phyloP scores from a whole-genome alignment of 2,113 vertebrate species.

The Platysternon megacephalum region DNA sequence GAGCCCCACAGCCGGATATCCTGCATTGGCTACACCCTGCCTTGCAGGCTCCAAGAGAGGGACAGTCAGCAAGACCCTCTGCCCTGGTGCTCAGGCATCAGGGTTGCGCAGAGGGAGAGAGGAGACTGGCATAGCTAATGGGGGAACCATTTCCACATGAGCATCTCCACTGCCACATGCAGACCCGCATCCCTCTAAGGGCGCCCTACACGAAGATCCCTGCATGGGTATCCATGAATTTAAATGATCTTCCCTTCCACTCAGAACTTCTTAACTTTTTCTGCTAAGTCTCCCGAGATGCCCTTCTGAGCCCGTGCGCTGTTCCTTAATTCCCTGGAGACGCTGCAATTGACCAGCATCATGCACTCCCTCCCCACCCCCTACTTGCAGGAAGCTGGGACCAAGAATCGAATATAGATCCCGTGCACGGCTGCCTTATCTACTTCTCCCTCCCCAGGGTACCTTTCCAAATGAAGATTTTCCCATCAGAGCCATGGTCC shows the following conservation, averaged over 20 bases:
- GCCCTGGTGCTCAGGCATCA: not conserved
- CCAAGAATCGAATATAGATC: not conserved
- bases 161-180: not conserved
- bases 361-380: fast-evolving
- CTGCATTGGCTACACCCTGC: not conserved
- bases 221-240: not conserved
- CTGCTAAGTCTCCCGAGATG: not conserved
- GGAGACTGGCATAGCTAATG: not conserved
- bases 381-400: not conserved
- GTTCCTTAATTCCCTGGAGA: not conserved
- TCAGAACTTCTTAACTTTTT: not conserved
- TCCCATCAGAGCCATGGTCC: conserved; percentile 92
- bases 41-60: not conserved
- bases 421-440: not conserved
- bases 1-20: not conserved
- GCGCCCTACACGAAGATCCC: not conserved
- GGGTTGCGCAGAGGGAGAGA: not conserved
- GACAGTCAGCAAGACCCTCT: not conserved
- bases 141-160: not conserved
- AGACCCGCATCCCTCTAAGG: not conserved
- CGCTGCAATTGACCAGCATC: not conserved
- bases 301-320: not conserved
- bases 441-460: not conserved
- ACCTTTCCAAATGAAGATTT: conserved; percentile 99
- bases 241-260: not conserved